Conservation (phyloP, 35 echinoderm and acorn worm genomes). For the Lytechinus variegatus region DNA sequence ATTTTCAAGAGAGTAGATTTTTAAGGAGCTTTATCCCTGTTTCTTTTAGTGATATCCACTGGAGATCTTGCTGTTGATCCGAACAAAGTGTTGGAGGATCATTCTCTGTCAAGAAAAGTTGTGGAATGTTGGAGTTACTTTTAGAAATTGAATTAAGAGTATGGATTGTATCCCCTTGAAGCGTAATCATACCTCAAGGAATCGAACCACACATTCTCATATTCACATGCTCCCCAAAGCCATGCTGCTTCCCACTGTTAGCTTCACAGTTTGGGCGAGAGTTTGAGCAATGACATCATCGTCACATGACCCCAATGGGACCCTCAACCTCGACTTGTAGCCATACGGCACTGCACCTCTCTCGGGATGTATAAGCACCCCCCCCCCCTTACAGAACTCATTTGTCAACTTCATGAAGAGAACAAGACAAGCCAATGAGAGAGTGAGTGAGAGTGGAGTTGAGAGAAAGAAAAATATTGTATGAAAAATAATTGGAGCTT, state of each 20-base stretch:
- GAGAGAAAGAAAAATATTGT: conserved; percentile 28
- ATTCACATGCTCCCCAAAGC: conserved; percentile 16
- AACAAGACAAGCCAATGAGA: conserved; percentile 10
- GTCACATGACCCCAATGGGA: conserved; percentile 7
- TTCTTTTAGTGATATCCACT: neutral
- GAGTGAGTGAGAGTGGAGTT: neutral
- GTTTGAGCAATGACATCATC: conserved; percentile 26
- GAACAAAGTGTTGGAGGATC: neutral
- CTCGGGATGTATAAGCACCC: neutral
- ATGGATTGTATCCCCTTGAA: conserved; percentile 1
- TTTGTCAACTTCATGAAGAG: conserved; percentile 34
- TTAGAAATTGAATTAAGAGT: conserved; percentile 7
- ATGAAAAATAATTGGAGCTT: conserved; percentile 32
- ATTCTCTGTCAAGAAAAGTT: neutral
- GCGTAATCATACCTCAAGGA: neutral
- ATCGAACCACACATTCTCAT: neutral
- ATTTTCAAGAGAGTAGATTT: neutral
- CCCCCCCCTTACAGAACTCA: neutral
- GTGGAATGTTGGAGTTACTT: conserved; percentile 2
- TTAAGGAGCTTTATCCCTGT: neutral
- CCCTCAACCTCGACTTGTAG: conserved; percentile 12
- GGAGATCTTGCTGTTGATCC: neutral
- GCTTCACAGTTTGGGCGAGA: conserved; percentile 9
- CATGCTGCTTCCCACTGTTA: conserved; percentile 31
- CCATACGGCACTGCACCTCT: neutral